A percentile compares a stretch with the other conserved stretches of the same genome.
These are phyloP conservation scores for Ibycter americanus DNA, from an alignment of 2,797 vertebrate species.

Conservation along the genomic window DNA sequence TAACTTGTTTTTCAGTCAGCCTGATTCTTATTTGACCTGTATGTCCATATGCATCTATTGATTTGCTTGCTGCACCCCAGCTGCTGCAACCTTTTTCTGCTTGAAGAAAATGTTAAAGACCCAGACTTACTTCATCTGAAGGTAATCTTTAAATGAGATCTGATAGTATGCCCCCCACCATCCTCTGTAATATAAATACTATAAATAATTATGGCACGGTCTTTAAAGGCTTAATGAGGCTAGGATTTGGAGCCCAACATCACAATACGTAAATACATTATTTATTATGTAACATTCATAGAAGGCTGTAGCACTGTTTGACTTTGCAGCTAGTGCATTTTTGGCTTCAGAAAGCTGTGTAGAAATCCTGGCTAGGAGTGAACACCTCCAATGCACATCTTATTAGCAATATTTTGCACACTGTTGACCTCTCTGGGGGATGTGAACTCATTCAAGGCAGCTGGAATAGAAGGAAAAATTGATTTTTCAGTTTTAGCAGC, in stretches of 20 bases:
- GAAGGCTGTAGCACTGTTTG: not conserved
- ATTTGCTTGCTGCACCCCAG: conserved; percentile 13
- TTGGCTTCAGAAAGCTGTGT: not conserved
- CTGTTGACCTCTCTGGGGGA: not conserved
- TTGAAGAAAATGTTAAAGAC: not conserved
- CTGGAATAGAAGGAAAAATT: not conserved
- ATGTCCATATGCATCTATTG: conserved; percentile 6
- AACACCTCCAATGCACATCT: not conserved
- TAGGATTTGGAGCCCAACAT: conserved; percentile 9
- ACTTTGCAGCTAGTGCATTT: not conserved
- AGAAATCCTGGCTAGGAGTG: not conserved
- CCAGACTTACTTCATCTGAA: not conserved
- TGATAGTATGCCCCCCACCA: not conserved
- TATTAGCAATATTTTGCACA: not conserved
- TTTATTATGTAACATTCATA: conserved; percentile 1
- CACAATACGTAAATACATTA: not conserved
- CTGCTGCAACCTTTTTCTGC: conserved; percentile 8
- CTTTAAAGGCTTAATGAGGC: not conserved
- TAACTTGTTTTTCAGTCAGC: not conserved
- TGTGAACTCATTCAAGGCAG: not conserved
- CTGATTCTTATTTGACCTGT: conserved; percentile 21
- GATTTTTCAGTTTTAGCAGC: not conserved
- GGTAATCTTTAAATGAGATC: conserved; percentile 17
- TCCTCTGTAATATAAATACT: not conserved
- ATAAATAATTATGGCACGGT: not conserved